Percentiles rank a stretch among this genome's conserved stretches.
Evolutionary conservation across 1,140 invertebrate genomes (phyloP).

Genomic region (Oncopodura yosiiana): DNA sequence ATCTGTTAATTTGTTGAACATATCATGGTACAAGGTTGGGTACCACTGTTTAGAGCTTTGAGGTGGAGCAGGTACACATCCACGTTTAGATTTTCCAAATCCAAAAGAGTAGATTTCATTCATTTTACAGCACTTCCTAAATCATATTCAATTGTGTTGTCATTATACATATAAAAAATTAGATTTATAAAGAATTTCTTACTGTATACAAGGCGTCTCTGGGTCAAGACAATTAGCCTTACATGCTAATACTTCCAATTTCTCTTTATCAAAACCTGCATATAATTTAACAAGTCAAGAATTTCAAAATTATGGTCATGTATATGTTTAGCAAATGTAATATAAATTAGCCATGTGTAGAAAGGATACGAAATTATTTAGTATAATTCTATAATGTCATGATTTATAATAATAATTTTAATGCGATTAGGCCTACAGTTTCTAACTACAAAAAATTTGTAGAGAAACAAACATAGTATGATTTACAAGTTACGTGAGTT

Average conservation of each 20-base stretch:
- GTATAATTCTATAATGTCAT: too few species aligned
- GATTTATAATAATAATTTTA: too few species aligned
- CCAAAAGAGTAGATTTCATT: constrained; percentile 23
- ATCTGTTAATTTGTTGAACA: not conserved
- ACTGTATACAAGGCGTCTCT: constrained; percentile 10
- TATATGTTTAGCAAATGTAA: too few species aligned
- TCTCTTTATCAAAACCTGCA: not conserved
- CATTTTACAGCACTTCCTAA: constrained; percentile 15
- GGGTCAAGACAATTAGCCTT: constrained; percentile 14
- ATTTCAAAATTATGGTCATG: too few species aligned
- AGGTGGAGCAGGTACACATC: not conserved
- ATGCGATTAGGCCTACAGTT: too few species aligned
- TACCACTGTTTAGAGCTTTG: constrained; percentile 7
- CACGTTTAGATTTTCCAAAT: constrained; percentile 5
- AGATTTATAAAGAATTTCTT: not conserved
- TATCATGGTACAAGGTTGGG: constrained; percentile 17
- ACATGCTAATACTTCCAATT: constrained; percentile 10
- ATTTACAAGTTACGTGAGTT: too few species aligned
- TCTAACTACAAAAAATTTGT: too few species aligned
- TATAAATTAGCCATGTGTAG: too few species aligned
- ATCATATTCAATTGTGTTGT: too few species aligned
- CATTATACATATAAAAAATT: not conserved
- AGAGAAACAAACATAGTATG: too few species aligned
- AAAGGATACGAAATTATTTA: too few species aligned
- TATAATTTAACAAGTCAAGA: too few species aligned